A percentile compares a stretch with the other conserved stretches of the same genome.
Conservation (phyloP, 1,140 invertebrate genomes). For the Nephotettix cincticeps region DNA sequence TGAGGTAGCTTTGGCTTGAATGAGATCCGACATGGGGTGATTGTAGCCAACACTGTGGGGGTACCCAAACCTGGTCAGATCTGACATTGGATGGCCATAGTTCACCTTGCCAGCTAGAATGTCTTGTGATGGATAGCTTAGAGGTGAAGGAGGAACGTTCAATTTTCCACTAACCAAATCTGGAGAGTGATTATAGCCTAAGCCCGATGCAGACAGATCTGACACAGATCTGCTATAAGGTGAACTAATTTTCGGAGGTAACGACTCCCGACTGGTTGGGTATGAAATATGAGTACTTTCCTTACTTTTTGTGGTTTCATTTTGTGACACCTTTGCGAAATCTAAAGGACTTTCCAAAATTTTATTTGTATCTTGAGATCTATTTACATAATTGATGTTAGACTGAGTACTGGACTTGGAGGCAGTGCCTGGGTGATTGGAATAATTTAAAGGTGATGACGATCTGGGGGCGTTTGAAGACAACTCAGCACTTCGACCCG, state of each 20-base stretch:
- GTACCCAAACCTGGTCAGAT: slow-evolving; percentile 36
- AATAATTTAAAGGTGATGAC: slow-evolving; percentile 28
- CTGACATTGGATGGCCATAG: slow-evolving; percentile 37
- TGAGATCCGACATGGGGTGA: slow-evolving; percentile 36
- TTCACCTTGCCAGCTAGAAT: slow-evolving; percentile 29
- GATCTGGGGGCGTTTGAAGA: slow-evolving; percentile 6
- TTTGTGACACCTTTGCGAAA: slow-evolving; percentile 5
- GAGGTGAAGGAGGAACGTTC: slow-evolving; percentile 28
- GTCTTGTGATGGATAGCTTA: slow-evolving; percentile 32
- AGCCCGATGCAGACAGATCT: slow-evolving; percentile 28
- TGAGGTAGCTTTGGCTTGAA: slow-evolving; percentile 33
- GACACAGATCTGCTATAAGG: slow-evolving; percentile 32
- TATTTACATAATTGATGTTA: slow-evolving; percentile 10
- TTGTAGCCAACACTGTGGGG: slow-evolving; percentile 32
- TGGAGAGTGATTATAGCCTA: slow-evolving; percentile 29
- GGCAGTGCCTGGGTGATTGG: background rate
- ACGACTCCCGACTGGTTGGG: slow-evolving; percentile 28
- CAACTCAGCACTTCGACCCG: slow-evolving; percentile 9
- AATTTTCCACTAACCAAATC: slow-evolving; percentile 29
- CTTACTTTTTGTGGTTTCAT: slow-evolving; percentile 27
- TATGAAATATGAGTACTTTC: slow-evolving; percentile 30
- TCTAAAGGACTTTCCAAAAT: background rate
- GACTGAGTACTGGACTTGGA: slow-evolving; percentile 2
- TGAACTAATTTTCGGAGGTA: slow-evolving; percentile 34
- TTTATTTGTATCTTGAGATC: slow-evolving; percentile 12